A percentile compares a stretch with the other conserved stretches of the same genome.
Conservation (phyloP, 2,113 vertebrate genomes). For the Gobio gobio region DNA sequence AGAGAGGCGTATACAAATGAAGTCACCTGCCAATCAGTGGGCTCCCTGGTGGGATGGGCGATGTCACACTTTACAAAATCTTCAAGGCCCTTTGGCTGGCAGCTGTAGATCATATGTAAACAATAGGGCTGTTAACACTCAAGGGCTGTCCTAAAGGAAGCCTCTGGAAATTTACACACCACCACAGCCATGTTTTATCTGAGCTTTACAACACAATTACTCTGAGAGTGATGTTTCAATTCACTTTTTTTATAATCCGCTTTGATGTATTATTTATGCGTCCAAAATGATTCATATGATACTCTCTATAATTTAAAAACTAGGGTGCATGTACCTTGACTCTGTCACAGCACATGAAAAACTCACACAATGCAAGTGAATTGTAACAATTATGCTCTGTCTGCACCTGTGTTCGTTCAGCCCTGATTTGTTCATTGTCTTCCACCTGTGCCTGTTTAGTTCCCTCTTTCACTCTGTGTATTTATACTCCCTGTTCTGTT, state of each 20-base stretch:
- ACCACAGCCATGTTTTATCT: not conserved
- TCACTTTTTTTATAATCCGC: not conserved
- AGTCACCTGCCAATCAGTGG: conserved; percentile 38
- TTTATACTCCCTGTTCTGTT: too few species aligned
- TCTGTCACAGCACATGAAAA: not conserved
- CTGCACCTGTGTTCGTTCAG: too few species aligned
- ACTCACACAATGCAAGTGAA: not conserved
- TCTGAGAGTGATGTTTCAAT: conserved; percentile 34
- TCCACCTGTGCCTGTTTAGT: too few species aligned
- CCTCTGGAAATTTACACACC: conserved; percentile 14
- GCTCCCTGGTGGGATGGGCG: conserved; percentile 19
- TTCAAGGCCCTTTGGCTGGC: not conserved
- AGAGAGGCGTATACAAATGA: conserved; percentile 23
- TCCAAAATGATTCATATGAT: not conserved
- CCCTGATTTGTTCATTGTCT: too few species aligned
- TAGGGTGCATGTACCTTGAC: not conserved
- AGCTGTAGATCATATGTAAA: conserved; percentile 20
- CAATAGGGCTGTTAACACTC: not conserved
- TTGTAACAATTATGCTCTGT: too few species aligned
- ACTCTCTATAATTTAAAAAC: not conserved
- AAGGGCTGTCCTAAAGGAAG: not conserved
- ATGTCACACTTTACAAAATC: not conserved
- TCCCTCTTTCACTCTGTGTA: too few species aligned
- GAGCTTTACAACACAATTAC: not conserved
- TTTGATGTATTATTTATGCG: not conserved